Evolutionary conservation across 1,140 invertebrate species (phyloP).

Genomic region (Dufourea novaeangliae): DNA sequence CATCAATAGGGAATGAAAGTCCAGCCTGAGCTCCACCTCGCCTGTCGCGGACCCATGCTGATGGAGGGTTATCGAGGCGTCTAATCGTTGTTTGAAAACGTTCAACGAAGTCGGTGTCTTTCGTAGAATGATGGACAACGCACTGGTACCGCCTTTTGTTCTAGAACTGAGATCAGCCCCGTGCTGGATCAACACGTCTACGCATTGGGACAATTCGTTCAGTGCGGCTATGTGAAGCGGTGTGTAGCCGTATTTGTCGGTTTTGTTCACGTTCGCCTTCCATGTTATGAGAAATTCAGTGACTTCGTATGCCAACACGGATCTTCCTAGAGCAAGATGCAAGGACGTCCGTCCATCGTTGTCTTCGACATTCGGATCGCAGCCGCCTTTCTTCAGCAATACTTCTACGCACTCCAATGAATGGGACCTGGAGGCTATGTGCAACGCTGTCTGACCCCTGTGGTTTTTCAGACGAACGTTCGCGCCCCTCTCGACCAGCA

Average conservation of each 20-base stretch:
- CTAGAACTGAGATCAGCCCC: slow-evolving; percentile 92
- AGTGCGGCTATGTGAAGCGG: slow-evolving; percentile 93
- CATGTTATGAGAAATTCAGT: slow-evolving; percentile 88
- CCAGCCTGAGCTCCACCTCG: slow-evolving; percentile 90
- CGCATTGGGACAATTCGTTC: slow-evolving; percentile 91
- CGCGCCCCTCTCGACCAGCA: slow-evolving; percentile 88
- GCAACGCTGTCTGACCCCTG: slow-evolving; percentile 89
- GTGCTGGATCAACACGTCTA: slow-evolving; percentile 90
- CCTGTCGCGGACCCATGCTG: slow-evolving; percentile 89
- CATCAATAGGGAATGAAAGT: slow-evolving; percentile 90
- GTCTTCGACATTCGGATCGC: slow-evolving; percentile 89
- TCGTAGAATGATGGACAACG: slow-evolving; percentile 90
- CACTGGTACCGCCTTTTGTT: slow-evolving; percentile 91
- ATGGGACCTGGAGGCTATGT: slow-evolving; percentile 89
- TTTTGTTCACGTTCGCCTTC: slow-evolving; percentile 91
- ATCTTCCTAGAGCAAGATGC: slow-evolving; percentile 90
- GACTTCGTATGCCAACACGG: slow-evolving; percentile 88
- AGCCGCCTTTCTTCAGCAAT: slow-evolving; percentile 86
- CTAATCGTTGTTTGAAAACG: slow-evolving; percentile 89
- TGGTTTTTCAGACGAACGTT: slow-evolving; percentile 87
- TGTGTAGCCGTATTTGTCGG: slow-evolving; percentile 94
- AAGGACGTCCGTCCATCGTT: slow-evolving; percentile 89
- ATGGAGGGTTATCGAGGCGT: slow-evolving; percentile 89
- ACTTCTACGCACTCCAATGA: slow-evolving; percentile 90
- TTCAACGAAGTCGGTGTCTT: slow-evolving; percentile 91